A percentile compares a stretch with the other conserved stretches of the same genome.
These are phyloP conservation scores for Penaeus chinensis DNA, from an alignment of 1,140 invertebrate species.

Conservation along the genomic window DNA sequence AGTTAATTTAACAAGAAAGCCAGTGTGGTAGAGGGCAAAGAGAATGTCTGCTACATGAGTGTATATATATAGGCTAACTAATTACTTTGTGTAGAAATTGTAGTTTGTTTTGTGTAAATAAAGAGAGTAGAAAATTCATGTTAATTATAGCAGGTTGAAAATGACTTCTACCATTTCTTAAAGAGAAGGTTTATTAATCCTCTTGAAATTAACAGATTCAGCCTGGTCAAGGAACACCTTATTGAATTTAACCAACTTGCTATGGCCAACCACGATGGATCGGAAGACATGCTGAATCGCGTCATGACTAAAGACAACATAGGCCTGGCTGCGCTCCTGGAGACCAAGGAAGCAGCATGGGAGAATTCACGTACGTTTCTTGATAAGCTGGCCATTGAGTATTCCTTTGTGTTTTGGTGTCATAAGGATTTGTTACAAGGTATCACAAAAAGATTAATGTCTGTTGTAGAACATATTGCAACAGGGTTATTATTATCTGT, in stretches of 20 bases:
- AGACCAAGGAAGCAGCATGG: slow-evolving; percentile 94
- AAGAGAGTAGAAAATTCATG: too few relatives aligned
- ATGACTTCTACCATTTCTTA: too few relatives aligned
- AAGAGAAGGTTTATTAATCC: neutral
- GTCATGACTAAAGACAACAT: slow-evolving; percentile 99
- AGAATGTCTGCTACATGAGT: too few relatives aligned
- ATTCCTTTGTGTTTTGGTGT: neutral
- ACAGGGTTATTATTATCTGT: neutral
- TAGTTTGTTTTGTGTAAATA: too few relatives aligned
- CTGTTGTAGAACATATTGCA: too few relatives aligned
- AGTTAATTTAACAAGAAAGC: too few relatives aligned
- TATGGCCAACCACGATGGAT: slow-evolving; percentile 97
- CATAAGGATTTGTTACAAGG: too few relatives aligned
- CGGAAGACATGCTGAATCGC: slow-evolving; percentile 97
- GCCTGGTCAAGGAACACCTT: slow-evolving; percentile 92
- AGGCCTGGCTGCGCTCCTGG: slow-evolving; percentile 91
- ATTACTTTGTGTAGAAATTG: too few relatives aligned
- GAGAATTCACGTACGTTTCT: slow-evolving; percentile 73
- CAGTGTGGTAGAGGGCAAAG: too few relatives aligned
- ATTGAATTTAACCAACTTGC: slow-evolving; percentile 98
- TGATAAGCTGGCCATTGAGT: neutral
- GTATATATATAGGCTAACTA: too few relatives aligned
- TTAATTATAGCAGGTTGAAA: too few relatives aligned
- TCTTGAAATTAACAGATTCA: slow-evolving; percentile 78
- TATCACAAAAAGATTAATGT: too few relatives aligned